Evolutionary conservation across 2,113 vertebrate species (phyloP).

Genomic region (Caretta caretta): DNA sequence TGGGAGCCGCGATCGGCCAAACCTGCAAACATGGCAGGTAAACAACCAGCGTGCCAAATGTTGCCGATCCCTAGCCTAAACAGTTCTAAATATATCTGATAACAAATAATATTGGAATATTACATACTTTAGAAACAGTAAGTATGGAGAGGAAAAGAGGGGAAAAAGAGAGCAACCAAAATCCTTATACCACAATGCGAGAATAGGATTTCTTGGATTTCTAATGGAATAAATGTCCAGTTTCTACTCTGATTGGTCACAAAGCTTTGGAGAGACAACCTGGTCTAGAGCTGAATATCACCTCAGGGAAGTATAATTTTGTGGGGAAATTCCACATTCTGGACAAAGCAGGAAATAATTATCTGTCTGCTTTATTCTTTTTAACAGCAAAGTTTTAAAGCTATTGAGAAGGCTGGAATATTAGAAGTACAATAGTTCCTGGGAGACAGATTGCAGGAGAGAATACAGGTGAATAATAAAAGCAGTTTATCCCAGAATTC

Average conservation of each 20-base stretch:
- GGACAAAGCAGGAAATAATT: not conserved
- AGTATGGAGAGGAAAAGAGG: not conserved
- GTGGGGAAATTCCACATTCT: not conserved
- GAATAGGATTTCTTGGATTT: not conserved
- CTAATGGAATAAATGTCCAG: not conserved
- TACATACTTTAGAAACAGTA: not conserved
- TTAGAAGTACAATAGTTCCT: rapidly evolving
- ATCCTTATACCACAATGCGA: not conserved
- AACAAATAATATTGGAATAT: not conserved
- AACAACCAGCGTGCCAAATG: too few species aligned
- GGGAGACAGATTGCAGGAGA: not conserved
- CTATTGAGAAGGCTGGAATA: not conserved
- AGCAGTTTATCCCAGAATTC: too few species aligned
- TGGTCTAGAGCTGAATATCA: not conserved
- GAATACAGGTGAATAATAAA: too few species aligned
- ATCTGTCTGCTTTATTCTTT: not conserved
- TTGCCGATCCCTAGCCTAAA: not conserved
- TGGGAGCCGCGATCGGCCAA: too few species aligned
- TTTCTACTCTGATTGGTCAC: not conserved
- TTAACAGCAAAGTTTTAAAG: rapidly evolving
- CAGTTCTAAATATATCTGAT: not conserved
- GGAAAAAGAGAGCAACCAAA: not conserved
- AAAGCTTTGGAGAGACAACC: not conserved
- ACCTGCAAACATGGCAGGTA: too few species aligned
- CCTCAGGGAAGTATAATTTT: not conserved